A percentile compares a stretch with the other conserved stretches of the same genome.
phyloP scores from a whole-genome alignment of 2,797 vertebrate genomes.

The Hydrolagus colliei region DNA sequence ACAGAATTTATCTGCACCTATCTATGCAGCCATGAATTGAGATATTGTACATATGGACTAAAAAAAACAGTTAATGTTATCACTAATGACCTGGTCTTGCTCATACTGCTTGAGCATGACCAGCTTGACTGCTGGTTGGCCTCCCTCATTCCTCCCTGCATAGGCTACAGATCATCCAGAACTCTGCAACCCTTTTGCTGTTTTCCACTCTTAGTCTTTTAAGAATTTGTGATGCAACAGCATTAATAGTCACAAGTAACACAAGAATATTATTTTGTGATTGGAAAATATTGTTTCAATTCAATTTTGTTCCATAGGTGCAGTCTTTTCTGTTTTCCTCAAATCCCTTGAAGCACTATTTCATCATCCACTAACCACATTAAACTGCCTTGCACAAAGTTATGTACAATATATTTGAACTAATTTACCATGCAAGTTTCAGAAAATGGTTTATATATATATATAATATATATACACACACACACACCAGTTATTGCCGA shows the following conservation, averaged over 20 bases:
- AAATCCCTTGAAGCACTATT: neutral
- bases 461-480: neutral
- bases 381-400: neutral
- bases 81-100: too few relatives aligned
- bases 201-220: neutral
- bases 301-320: neutral
- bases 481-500: too few relatives aligned
- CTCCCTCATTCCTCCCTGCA: too few relatives aligned
- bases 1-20: too few relatives aligned
- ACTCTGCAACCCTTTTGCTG: too few relatives aligned
- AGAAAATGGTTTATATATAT: neutral
- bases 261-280: neutral
- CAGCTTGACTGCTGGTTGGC: too few relatives aligned
- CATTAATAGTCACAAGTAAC: neutral
- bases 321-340: neutral
- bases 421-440: neutral
- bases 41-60: too few relatives aligned
- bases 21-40: too few relatives aligned
- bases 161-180: too few relatives aligned
- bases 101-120: too few relatives aligned
- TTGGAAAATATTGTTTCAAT: constrained; percentile 3
- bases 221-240: neutral
- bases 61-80: too few relatives aligned
- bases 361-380: neutral
- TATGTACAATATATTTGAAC: neutral